A percentile compares a stretch with the other conserved stretches of the same genome.
Conservation (phyloP, 2,797 vertebrate genomes). For the Columba guinea region DNA sequence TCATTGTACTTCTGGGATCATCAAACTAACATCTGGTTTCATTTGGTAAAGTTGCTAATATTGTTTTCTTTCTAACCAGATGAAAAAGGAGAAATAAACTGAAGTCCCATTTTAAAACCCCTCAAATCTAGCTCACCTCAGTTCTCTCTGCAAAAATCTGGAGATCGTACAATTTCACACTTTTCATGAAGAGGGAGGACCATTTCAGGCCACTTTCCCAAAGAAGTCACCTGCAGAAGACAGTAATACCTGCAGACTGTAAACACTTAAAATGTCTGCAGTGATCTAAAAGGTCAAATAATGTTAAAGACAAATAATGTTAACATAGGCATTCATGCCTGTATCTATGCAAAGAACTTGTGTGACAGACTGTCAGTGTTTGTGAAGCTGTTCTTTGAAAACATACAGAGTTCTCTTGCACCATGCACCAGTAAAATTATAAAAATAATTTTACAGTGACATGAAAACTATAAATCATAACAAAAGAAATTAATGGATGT, state of each 20-base stretch:
- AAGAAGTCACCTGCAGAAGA: too few relatives aligned
- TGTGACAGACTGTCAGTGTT: not conserved
- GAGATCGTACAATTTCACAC: not conserved
- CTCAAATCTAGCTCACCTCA: not conserved
- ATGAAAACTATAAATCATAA: constrained; percentile 5
- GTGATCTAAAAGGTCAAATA: not conserved
- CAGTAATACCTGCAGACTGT: not conserved
- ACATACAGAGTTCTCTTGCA: not conserved
- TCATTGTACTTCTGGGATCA: not conserved
- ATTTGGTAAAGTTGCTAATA: too few relatives aligned
- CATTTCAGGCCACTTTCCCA: not conserved
- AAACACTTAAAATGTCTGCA: not conserved
- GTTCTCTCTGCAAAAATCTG: not conserved
- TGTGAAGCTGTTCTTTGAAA: constrained; percentile 19
- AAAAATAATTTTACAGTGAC: constrained; percentile 1
- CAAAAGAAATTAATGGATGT: not conserved
- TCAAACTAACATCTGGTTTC: not conserved
- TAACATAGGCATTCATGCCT: not conserved
- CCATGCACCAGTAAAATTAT: not conserved
- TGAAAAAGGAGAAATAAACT: not conserved
- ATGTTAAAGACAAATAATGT: too few relatives aligned
- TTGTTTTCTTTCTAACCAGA: not conserved
- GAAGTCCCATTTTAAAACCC: not conserved
- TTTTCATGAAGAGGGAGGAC: not conserved
- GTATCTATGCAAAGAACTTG: not conserved